Evolutionary conservation across 2,888 invertebrate genomes (phyloP).

Genomic region (Drosophila affinis): DNA sequence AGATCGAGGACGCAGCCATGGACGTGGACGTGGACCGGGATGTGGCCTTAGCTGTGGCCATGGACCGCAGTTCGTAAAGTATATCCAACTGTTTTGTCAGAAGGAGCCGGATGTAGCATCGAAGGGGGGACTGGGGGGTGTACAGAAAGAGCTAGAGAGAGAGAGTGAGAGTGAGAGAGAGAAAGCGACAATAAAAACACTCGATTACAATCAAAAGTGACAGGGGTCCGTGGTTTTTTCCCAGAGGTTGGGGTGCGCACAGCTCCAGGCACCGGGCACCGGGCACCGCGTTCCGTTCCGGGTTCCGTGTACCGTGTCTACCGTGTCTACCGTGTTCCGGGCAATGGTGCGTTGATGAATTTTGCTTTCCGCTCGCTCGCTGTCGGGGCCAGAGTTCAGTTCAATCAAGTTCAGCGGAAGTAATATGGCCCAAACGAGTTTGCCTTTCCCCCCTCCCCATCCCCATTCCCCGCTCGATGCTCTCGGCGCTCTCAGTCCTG

Average conservation of each 20-base stretch:
- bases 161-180: constrained; percentile 19
- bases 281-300: too few species aligned
- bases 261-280: not conserved
- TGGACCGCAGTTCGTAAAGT: constrained; percentile 61
- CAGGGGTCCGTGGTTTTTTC: constrained; percentile 58
- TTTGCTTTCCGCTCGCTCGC: constrained; percentile 26
- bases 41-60: constrained; percentile 34
- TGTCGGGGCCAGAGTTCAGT: constrained; percentile 37
- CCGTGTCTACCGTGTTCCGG: not conserved
- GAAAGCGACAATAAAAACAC: constrained; percentile 59
- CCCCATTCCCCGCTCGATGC: not conserved
- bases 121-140: constrained; percentile 27
- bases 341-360: constrained; percentile 53
- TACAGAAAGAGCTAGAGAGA: constrained; percentile 6
- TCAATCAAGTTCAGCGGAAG: constrained; percentile 62
- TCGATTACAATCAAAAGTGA: constrained; percentile 77
- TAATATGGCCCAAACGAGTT: constrained; percentile 62
- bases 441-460: not conserved
- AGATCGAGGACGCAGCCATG: constrained; percentile 39
- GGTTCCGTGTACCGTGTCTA: too few species aligned
- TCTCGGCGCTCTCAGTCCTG: not conserved
- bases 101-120: constrained; percentile 19
- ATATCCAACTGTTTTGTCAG: constrained; percentile 74
- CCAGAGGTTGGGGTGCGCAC: not conserved
- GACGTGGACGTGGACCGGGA: constrained; percentile 6